Evolutionary conservation across 2,888 invertebrate species (phyloP), one percentile per base, ranked within the genome.

Genomic region (Patella pellucida): DNA sequence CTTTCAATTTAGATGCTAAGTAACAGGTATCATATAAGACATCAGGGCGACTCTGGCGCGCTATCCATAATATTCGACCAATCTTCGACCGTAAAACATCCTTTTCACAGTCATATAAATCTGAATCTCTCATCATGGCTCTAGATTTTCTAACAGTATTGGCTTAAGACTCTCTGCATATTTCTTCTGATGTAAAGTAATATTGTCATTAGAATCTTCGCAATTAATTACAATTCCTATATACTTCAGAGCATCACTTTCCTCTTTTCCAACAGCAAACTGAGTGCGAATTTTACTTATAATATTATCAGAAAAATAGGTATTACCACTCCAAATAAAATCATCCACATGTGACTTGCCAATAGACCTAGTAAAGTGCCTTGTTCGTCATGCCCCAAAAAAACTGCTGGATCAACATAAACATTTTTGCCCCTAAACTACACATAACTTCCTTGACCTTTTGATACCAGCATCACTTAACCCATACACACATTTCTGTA

Each of bases 281-380:
- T 19, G 52, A n/a, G 52, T n/a, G n/a, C 75, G 50, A 5, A 74
- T 69, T 51, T 68, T 52, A 27, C 54, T 12, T 3, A 77, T 77
- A n/a, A 69, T 72, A 12, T 27, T 51, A n/a, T 69, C 19, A 51
- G 68, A 56, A 50, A 77, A 77, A 12, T 51, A 27, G n/a, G 2
- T 73, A 68, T 67, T 73, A 23, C 73, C 73, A 19, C 68, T 68
- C 73, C 73, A 73, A 15, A 68, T 67, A 27, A 73, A 73, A 51
- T 68, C 73, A 68, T 77, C 77, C 14, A 77, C 74, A 72, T 77
- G n/a, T n/a, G 74, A 54, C 77, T 67, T 68, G 74, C 74, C 54
- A 76, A 31, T 11, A 74, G 56, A 11, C 71, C 76, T n/a, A 52
- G 23, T 15, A 74, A 15, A 56, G 16, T 56, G 5, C 56, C 56